These are phyloP conservation scores for Caenorhabditis sp. DNA, from an alignment of 2,888 invertebrate genomes.

Conservation along the genomic window DNA sequence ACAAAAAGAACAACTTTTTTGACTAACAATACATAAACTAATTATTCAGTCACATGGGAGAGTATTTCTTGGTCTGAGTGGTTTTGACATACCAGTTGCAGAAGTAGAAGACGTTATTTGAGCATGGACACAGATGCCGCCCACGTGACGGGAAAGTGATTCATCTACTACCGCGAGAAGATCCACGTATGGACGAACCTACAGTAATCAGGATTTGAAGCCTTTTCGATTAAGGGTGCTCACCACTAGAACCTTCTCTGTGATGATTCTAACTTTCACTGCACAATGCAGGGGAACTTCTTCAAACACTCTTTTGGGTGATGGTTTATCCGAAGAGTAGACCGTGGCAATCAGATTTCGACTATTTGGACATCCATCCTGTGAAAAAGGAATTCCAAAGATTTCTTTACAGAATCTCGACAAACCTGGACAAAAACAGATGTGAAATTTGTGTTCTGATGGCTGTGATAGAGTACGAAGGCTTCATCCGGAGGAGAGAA, in stretches of 20 bases:
- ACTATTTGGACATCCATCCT: conserved; percentile 72
- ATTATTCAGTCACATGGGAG: conserved; percentile 20
- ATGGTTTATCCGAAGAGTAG: conserved; percentile 60
- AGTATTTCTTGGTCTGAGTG: conserved; percentile 20
- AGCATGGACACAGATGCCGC: conserved; percentile 77
- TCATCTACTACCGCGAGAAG: conserved; percentile 77
- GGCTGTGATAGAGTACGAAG: conserved; percentile 56
- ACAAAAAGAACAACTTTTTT: conserved; percentile 12
- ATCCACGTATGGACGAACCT: conserved; percentile 81
- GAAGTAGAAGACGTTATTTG: conserved; percentile 70
- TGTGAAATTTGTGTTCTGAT: conserved; percentile 64
- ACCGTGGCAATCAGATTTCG: conserved; percentile 69
- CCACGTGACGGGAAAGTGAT: conserved; percentile 70
- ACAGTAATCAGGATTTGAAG: background rate
- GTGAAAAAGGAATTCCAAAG: conserved; percentile 14
- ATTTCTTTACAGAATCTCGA: background rate
- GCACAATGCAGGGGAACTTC: conserved; percentile 72
- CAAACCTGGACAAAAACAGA: conserved; percentile 63
- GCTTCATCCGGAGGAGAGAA: conserved; percentile 63
- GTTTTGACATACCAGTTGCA: conserved; percentile 50
- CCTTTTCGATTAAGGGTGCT: background rate
- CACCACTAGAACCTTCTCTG: conserved; percentile 68
- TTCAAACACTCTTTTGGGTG: conserved; percentile 66
- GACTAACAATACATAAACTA: conserved; percentile 26
- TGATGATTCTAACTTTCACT: conserved; percentile 71